Evolutionary conservation across 92 coral and sea anemone species (phyloP), one percentile per base, ranked within the genome.

Genomic region (Montipora capitata): DNA sequence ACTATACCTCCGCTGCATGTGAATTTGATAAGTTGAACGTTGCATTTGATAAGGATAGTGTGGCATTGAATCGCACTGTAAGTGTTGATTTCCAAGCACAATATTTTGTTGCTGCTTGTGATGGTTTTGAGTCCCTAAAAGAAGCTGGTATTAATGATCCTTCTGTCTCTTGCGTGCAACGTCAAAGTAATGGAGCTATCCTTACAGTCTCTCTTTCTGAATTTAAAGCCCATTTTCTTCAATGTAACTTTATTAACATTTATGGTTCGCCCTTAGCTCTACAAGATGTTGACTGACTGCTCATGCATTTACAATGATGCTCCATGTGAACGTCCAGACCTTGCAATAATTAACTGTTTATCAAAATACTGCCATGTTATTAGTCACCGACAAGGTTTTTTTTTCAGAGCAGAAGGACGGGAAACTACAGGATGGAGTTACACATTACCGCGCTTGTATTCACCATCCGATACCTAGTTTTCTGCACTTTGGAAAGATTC

Each of bases 261-360:
- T 4, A 13, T 0, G 86, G 43, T 0, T 3, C 4, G 3, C 86
- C 56, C 0, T 72, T 51, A 7, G 78, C 78, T 2, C 8, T 84
- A 0, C 61, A 84, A 59, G 88, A 72, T 63, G 62, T 62, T 0
- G 88, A 83, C 51, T 51, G 42, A 13, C 87, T 67, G 1, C 40
- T 71, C 0, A 74, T 72, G 0, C 72, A 68, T 8, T 3, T 72
- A 0, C 72, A 78, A 16, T 18, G 88, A 84, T 13, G 75, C 76
- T 0, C 79, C 80, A 0, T 44, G 51, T 48, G 90, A 86, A 11
- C 52, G 77, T 44, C 84, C 85, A 0, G 84, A 86, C n/a, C 4
- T 76, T 1, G 58, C 90, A 0, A 76, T 86, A 2, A 77, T 76
- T 5, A 4, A 39, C 7, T 54, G 84, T 3, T 7, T 86, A 3